phyloP scores from a whole-genome alignment of 2,888 invertebrate species.

The Psylliodes chrysocephalus region DNA sequence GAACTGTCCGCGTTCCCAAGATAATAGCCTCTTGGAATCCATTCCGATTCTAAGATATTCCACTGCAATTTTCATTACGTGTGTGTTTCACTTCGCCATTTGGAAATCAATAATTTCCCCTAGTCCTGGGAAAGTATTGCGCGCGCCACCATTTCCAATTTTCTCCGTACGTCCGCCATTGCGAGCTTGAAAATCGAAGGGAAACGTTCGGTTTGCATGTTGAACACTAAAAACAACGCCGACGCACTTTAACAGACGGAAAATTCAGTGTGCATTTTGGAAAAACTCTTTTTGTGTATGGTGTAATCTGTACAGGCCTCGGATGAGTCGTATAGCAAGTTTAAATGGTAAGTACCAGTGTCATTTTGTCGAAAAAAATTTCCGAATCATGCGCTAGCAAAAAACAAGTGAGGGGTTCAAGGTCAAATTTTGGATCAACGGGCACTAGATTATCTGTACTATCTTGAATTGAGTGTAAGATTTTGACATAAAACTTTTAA shows the following conservation, averaged over 20 bases:
- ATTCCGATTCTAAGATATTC: constrained; percentile 29
- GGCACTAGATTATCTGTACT: neutral
- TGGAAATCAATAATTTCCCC: constrained; percentile 59
- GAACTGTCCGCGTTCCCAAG: neutral
- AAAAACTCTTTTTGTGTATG: constrained; percentile 58
- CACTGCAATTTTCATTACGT: constrained; percentile 49
- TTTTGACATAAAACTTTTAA: neutral
- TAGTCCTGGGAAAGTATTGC: constrained; percentile 58
- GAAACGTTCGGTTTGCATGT: constrained; percentile 56
- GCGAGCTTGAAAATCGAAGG: constrained; percentile 57
- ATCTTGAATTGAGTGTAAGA: constrained; percentile 3
- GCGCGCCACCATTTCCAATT: constrained; percentile 50
- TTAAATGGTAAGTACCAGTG: constrained; percentile 55
- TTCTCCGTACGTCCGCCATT: constrained; percentile 56
- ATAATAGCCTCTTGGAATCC: constrained; percentile 22
- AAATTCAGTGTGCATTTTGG: constrained; percentile 29
- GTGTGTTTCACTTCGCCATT: constrained; percentile 51
- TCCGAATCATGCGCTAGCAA: constrained; percentile 26
- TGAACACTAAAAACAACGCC: constrained; percentile 42
- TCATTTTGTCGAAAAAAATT: constrained; percentile 20
- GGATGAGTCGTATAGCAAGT: constrained; percentile 63
- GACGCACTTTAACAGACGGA: constrained; percentile 9
- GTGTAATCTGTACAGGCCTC: constrained; percentile 65
- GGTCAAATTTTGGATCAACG: constrained; percentile 30
- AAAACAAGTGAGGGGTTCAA: constrained; percentile 30